Evolutionary conservation across 2,888 invertebrate genomes (phyloP).

Genomic region (Calliphora vomitoria): DNA sequence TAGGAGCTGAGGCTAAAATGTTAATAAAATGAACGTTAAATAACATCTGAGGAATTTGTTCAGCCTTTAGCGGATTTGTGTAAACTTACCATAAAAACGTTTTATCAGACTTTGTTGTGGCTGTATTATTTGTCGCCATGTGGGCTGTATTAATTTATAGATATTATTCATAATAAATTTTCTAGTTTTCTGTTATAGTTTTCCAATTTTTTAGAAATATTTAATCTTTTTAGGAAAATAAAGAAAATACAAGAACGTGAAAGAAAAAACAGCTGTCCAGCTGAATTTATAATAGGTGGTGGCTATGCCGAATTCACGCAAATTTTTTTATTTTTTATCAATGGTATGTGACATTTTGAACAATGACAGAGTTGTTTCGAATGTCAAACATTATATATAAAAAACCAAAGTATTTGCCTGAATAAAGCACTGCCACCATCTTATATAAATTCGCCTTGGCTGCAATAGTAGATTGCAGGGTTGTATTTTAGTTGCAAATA

Average conservation of each 20-base stretch:
- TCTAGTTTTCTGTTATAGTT: slow-evolving; percentile 67
- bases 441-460: no score
- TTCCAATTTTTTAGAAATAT: slow-evolving; percentile 13
- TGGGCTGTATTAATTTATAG: slow-evolving; percentile 61
- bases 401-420: no score
- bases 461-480: neutral
- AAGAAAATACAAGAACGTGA: slow-evolving; percentile 11
- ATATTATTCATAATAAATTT: slow-evolving; percentile 65
- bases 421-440: no score
- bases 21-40: slow-evolving; percentile 40
- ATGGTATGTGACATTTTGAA: no score
- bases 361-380: no score
- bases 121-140: slow-evolving; percentile 48
- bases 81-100: slow-evolving; percentile 77
- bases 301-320: no score
- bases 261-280: neutral
- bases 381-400: no score
- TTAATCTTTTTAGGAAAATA: neutral
- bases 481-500: neutral
- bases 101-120: slow-evolving; percentile 62
- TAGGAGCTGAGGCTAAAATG: slow-evolving; percentile 85
- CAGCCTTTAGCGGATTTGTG: neutral
- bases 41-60: slow-evolving; percentile 52
- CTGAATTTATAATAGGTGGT: neutral
- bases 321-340: no score